Conservation (phyloP, 2,113 vertebrate species). For the Isichthys henryi region DNA sequence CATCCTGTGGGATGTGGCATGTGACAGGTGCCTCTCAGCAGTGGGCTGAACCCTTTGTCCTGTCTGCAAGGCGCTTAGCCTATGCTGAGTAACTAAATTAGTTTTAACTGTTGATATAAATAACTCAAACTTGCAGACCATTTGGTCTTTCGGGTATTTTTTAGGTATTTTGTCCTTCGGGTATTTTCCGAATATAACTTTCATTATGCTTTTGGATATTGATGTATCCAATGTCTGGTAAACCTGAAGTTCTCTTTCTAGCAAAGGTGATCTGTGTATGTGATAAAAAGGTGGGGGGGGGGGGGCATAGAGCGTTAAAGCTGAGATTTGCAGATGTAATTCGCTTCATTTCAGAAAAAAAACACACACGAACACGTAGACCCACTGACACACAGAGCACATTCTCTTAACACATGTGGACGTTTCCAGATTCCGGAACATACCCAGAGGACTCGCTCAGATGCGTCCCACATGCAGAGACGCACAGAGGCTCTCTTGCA, state of each 20-base stretch:
- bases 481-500: neutral
- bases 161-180: neutral
- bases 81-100: neutral
- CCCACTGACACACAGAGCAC: neutral
- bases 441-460: no score
- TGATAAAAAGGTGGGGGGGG: constrained; percentile 14
- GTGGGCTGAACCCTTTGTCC: neutral
- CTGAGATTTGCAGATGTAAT: constrained; percentile 13
- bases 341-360: constrained; percentile 1
- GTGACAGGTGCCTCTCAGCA: neutral
- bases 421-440: neutral
- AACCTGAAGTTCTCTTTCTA: neutral
- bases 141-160: neutral
- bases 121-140: neutral
- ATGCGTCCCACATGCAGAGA: no score
- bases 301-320: neutral
- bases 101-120: neutral
- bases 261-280: constrained; percentile 16
- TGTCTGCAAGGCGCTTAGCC: neutral
- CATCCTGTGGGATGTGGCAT: neutral
- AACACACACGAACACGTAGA: neutral
- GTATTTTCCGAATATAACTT: neutral
- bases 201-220: neutral
- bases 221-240: neutral
- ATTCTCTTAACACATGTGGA: neutral